These are phyloP conservation scores for Geotrupes spiniger DNA, from an alignment of 2,888 invertebrate species.

Conservation along the genomic window DNA sequence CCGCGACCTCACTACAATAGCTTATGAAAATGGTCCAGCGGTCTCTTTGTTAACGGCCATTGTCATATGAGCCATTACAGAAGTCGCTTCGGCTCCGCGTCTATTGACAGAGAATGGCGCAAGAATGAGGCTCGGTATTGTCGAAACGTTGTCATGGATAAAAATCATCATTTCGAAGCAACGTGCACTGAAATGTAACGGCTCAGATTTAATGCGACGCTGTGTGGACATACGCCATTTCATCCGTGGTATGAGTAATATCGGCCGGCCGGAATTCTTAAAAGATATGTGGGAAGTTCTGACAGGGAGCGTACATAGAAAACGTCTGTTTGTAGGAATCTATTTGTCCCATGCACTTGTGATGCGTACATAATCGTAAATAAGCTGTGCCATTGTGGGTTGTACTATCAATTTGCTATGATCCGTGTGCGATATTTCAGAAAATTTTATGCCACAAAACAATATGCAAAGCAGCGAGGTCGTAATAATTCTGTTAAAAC, in stretches of 20 bases:
- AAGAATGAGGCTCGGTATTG: slow-evolving; percentile 44
- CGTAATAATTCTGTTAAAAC: too few relatives aligned
- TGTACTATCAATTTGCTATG: too few relatives aligned
- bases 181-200: slow-evolving; percentile 46
- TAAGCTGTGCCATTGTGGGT: too few relatives aligned
- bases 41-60: slow-evolving; percentile 49
- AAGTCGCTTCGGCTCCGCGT: slow-evolving; percentile 39
- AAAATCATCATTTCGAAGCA: slow-evolving; percentile 46
- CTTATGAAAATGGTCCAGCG: slow-evolving; percentile 49
- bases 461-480: too few relatives aligned
- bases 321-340: too few relatives aligned
- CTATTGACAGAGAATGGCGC: slow-evolving; percentile 43
- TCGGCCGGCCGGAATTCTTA: neutral
- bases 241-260: slow-evolving; percentile 3
- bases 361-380: too few relatives aligned
- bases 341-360: too few relatives aligned
- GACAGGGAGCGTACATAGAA: too few relatives aligned
- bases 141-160: slow-evolving; percentile 47
- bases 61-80: slow-evolving; percentile 48
- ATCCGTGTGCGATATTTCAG: too few relatives aligned
- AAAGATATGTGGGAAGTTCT: neutral
- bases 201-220: slow-evolving; percentile 30
- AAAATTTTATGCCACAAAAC: too few relatives aligned
- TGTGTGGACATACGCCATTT: slow-evolving; percentile 6
- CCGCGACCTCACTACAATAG: slow-evolving; percentile 46